A percentile compares a stretch with the other conserved stretches of the same genome.
These are phyloP conservation scores for Serinus canaria DNA, from an alignment of 2,113 vertebrate genomes.

Conservation along the genomic window DNA sequence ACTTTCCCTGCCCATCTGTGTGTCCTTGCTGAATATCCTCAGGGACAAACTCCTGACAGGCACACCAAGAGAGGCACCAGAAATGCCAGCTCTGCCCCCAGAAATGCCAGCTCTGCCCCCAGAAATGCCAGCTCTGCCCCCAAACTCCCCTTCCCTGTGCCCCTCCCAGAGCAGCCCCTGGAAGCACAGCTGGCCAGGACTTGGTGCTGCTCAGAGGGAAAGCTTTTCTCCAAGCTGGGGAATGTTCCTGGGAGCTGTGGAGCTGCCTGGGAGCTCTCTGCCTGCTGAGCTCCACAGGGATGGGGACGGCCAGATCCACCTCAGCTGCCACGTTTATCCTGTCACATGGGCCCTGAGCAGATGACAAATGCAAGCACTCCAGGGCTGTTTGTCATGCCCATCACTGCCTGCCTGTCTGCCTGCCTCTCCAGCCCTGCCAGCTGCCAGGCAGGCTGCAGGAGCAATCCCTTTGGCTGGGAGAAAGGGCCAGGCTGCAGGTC, in stretches of 20 bases:
- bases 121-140: rapidly evolving
- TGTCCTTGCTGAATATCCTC: not conserved
- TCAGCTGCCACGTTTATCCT: constrained; percentile 2
- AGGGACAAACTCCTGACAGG: not conserved
- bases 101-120: rapidly evolving
- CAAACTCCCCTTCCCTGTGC: rapidly evolving
- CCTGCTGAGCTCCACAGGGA: not conserved
- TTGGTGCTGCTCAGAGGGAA: not conserved
- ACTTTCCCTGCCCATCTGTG: rapidly evolving
- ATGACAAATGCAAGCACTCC: constrained; percentile 34
- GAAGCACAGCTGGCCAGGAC: rapidly evolving
- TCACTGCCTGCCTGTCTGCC: constrained; percentile 9
- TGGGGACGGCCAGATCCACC: not conserved
- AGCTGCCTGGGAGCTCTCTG: not conserved
- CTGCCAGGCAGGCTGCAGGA: not conserved
- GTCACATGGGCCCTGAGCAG: constrained; percentile 12
- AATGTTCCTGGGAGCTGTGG: not conserved
- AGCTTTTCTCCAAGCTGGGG: not conserved
- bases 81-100: rapidly evolving
- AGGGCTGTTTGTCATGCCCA: constrained; percentile 36
- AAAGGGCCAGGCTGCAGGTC: not conserved
- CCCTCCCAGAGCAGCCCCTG: not conserved
- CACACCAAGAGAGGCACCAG: not conserved
- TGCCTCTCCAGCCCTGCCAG: not conserved
- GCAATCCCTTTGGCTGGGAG: not conserved